Conservation (phyloP, 2,797 vertebrate genomes). For the Lycodopsis pacificus region DNA sequence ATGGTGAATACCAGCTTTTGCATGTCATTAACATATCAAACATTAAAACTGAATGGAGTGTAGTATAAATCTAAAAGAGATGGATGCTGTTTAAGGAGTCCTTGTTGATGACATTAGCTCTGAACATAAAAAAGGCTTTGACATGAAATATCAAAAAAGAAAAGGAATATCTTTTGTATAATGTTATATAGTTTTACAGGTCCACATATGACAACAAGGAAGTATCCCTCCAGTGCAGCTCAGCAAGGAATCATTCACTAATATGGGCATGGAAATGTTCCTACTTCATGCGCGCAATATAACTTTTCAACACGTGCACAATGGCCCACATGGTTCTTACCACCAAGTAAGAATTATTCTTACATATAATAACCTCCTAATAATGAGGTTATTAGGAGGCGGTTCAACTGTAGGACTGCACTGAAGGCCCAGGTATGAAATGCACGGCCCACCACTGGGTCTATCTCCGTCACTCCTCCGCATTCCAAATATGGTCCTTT, state of each 20-base stretch:
- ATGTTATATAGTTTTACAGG: too few species aligned
- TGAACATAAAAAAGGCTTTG: background rate
- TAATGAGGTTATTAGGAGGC: too few species aligned
- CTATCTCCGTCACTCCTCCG: too few species aligned
- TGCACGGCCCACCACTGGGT: too few species aligned
- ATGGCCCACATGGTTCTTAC: background rate
- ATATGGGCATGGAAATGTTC: background rate
- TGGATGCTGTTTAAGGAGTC: background rate
- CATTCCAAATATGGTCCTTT: too few species aligned
- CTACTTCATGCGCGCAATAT: background rate
- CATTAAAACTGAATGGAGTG: background rate
- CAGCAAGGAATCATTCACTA: background rate
- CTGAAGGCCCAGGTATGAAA: too few species aligned
- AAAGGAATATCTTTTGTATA: too few species aligned
- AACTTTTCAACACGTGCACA: background rate
- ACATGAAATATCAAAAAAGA: background rate
- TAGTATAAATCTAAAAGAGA: background rate
- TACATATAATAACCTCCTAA: too few species aligned
- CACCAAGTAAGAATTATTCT: background rate
- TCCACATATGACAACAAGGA: too few species aligned
- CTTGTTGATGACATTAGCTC: background rate
- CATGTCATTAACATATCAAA: background rate
- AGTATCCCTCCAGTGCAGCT: background rate
- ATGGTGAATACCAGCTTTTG: background rate
- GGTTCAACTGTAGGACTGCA: too few species aligned